Conservation (phyloP, 2,797 vertebrate species). For the Hoplostethus mediterraneus region DNA sequence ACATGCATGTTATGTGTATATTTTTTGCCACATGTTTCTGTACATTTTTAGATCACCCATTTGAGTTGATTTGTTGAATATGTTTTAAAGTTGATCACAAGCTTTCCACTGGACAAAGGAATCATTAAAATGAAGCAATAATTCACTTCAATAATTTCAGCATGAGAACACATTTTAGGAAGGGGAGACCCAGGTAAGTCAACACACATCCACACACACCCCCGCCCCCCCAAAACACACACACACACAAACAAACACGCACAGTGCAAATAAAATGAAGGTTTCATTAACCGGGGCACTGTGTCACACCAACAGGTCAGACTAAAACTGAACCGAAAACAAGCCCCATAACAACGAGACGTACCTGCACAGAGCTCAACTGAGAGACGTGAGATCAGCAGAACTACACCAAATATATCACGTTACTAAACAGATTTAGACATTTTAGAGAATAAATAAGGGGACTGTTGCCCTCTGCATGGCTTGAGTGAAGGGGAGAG, state of each 20-base stretch:
- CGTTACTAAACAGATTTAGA: not conserved
- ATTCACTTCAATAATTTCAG: not conserved
- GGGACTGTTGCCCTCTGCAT: no score
- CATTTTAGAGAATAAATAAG: not conserved
- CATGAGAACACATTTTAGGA: not conserved
- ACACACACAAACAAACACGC: not conserved
- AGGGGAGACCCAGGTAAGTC: not conserved
- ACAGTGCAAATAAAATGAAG: constrained; percentile 42
- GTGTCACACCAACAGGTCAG: not conserved
- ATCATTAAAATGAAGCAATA: not conserved
- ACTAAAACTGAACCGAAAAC: constrained; percentile 9
- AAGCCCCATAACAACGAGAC: not conserved
- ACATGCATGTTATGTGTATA: not conserved
- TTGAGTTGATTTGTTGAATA: not conserved
- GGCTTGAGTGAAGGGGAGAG: not conserved
- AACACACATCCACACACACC: constrained; percentile 28
- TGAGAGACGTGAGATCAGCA: no score
- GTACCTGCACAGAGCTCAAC: not conserved
- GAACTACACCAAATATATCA: not conserved
- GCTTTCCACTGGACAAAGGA: not conserved
- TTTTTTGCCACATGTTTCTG: not conserved
- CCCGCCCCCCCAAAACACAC: not conserved
- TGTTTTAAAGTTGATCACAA: not conserved
- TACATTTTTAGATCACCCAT: not conserved
- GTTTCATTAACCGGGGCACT: constrained; percentile 39